A percentile compares a stretch with the other conserved stretches of the same genome.
These are phyloP conservation scores for Scarus forsteni DNA, from an alignment of 2,797 vertebrate species.

Conservation along the genomic window DNA sequence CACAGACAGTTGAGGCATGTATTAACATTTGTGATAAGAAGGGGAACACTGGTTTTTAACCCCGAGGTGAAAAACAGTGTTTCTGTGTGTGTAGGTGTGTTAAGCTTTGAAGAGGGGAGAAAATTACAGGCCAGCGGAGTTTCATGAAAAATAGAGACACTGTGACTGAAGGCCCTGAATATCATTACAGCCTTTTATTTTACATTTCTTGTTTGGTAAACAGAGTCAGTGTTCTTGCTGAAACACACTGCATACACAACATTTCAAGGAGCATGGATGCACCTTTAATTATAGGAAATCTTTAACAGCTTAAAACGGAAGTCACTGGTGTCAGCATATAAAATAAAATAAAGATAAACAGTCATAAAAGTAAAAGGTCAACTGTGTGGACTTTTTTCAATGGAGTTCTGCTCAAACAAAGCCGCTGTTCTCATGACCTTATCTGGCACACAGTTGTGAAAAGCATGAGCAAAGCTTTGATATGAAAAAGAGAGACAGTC, in stretches of 20 bases:
- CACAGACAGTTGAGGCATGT: slow-evolving; percentile 22
- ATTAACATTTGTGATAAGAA: slow-evolving; percentile 22
- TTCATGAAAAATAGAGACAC: slow-evolving; percentile 22
- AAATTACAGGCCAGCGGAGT: slow-evolving; percentile 38
- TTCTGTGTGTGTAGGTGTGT: slow-evolving; percentile 1
- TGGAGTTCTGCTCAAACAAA: slow-evolving; percentile 30
- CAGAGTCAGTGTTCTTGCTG: slow-evolving; percentile 2
- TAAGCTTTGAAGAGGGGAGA: slow-evolving; percentile 28
- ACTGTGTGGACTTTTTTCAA: background rate
- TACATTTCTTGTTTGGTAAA: slow-evolving; percentile 6
- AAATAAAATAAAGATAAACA: slow-evolving; percentile 3
- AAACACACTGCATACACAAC: background rate
- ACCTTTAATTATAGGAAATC: slow-evolving; percentile 7
- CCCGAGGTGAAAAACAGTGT: slow-evolving; percentile 37
- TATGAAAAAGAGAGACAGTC: slow-evolving; percentile 6
- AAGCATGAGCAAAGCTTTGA: background rate
- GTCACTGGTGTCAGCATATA: background rate
- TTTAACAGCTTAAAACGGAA: background rate
- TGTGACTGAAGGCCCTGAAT: slow-evolving; percentile 12
- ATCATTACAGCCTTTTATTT: slow-evolving; percentile 21
- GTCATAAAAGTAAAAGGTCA: slow-evolving; percentile 15
- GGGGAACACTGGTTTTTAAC: slow-evolving; percentile 34
- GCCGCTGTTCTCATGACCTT: background rate
- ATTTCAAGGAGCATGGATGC: background rate
- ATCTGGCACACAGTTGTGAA: background rate